Evolutionary conservation across 2,888 invertebrate genomes (phyloP), one percentile per base, ranked within the genome.

Genomic region (Nebria brevicollis): DNA sequence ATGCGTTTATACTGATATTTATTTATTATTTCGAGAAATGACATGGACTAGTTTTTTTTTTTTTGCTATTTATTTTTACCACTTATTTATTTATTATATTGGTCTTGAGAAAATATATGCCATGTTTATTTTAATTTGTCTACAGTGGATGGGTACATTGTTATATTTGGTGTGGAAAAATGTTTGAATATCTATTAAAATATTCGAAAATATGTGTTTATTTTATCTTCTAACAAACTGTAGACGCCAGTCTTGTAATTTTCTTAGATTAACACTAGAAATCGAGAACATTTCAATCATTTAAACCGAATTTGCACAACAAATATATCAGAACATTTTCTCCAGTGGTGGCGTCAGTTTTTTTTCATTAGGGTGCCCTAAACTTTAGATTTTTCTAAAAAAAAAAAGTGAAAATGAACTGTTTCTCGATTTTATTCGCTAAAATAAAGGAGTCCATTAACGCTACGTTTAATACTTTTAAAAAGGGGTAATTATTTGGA

Each of bases 211-310:
- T 54, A 54, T 54, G 13, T 54, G 8, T 11, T 54, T 54, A 54
- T 11, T 11, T 11, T 54, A 11, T 54, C 54, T 54, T 54, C 54
- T 54, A 54, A 54, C 13, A 54, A 54, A 54, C 54, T 54, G 54
- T 54, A 54, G 54, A 54, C 54, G 54, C 54, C 54, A 54, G 54
- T 54, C 54, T 54, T 54, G 54, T 54, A 54, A 54, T 54, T 54
- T 54, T 13, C 54, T 54, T 54, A 11, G 54, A 54, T 54, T 54
- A 54, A 54, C 54, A 54, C 13, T 11, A 54, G 54, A 54, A 8
- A 54, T 54, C 54, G 54, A 54, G 8, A 54, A 54, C 54, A 54
- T 43, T 43, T 43, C 43, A 43, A 10, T 54, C 54, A 54, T 54
- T 54, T 54, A 11, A 54, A 54, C 0, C 54, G 8, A 54, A 54